Evolutionary conservation across 2,113 vertebrate genomes (phyloP), one percentile per base, ranked within the genome.

Genomic region (Mesoclemmys tuberculata): DNA sequence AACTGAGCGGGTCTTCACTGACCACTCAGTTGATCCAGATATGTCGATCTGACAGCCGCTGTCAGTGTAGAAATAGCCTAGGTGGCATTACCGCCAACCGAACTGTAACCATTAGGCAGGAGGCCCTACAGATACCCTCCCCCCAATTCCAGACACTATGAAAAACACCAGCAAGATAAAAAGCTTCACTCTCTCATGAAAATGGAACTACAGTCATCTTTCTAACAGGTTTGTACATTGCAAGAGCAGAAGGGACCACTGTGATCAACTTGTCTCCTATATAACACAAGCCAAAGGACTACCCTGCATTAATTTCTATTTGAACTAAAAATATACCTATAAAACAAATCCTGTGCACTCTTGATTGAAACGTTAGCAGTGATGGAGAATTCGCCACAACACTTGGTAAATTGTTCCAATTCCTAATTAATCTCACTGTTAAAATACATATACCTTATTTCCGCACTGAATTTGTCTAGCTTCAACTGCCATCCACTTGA

Each of bases 141-240:
- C 51, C 13, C 10, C 51, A 13, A 51, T 51, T 13, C 3, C 51
- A 51, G 51, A 51, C 18, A 38, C 21, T 74, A 85, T 1, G 14
- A 48, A 61, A 19, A 88, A 27, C 51, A 35, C 2, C 55, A 75
- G 64, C n/a, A 12, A 87, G 61, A 46, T 18, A 85, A 48, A 35
- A 79, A 5, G 51, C 48, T 48, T 24, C 18, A 2, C 48, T 8
- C 51, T 38, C 31, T 7, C 61, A 77, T 81, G 68, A 19, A 48
- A 83, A 71, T 1, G 35, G 71, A 48, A 2, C 3, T 35, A 64
- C 56, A 84, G 89, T 6, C 24, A 12, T 1, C 78, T 31, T 0
- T 0, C 48, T 82, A 9, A 87, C 87, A 54, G 41, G 18, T 38
- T 68, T 35, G 19, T 38, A 68, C 18, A 68, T 38, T 68, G 35